Percentiles rank a stretch among this genome's conserved stretches.
Conservation (phyloP, 2,888 invertebrate species). For the Ennomos quercinarius region DNA sequence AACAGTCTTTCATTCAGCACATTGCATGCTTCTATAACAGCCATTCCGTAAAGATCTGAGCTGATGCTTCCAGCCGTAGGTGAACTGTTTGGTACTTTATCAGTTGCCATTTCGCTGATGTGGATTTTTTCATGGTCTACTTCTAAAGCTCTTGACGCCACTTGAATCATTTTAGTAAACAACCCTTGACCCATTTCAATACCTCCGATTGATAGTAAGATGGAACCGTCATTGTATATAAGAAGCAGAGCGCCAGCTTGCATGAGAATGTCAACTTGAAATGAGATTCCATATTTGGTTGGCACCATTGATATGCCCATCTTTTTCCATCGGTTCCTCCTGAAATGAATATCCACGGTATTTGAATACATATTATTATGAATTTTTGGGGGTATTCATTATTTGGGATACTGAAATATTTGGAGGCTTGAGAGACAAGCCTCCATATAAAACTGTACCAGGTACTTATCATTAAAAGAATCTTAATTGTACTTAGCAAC, state of each 20-base stretch:
- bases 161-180: conserved; percentile 95
- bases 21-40: conserved; percentile 90
- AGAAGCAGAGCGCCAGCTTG: conserved; percentile 92
- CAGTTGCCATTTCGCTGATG: conserved; percentile 90
- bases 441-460: no score
- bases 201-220: conserved; percentile 92
- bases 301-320: conserved; percentile 90
- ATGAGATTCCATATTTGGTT: conserved; percentile 91
- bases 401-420: no score
- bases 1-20: conserved; percentile 87
- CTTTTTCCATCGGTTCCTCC: conserved; percentile 90
- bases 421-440: no score
- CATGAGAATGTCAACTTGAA: conserved; percentile 87
- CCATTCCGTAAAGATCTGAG: conserved; percentile 94
- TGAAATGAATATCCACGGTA: conserved; percentile 56
- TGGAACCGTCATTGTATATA: conserved; percentile 92
- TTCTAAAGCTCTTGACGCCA: conserved; percentile 88
- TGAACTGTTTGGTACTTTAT: conserved; percentile 93
- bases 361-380: no score
- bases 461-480: no score
- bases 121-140: conserved; percentile 88
- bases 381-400: no score
- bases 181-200: conserved; percentile 97
- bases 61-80: conserved; percentile 92
- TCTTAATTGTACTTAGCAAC: no score